phyloP scores from a whole-genome alignment of 2,888 invertebrate species.

The Alsophila aescularia region DNA sequence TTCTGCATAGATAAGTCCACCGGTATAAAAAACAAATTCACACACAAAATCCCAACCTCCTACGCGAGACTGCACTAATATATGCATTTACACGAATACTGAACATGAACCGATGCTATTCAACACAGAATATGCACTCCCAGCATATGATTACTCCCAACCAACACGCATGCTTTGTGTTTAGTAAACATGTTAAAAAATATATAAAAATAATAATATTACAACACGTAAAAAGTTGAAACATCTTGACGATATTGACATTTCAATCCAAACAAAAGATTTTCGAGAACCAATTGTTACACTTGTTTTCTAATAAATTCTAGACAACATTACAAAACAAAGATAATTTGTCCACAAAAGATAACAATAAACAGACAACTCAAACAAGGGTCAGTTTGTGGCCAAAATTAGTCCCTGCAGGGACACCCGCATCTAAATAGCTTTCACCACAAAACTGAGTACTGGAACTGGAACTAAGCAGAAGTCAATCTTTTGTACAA shows the following conservation, averaged over 20 bases:
- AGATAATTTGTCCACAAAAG: conserved; percentile 25
- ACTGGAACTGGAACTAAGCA: conserved; percentile 55
- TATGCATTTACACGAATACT: conserved; percentile 66
- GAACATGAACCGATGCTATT: conserved; percentile 39
- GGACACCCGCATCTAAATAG: conserved; percentile 59
- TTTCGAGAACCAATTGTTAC: background rate
- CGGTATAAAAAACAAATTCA: too few relatives aligned
- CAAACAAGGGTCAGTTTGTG: conserved; percentile 44
- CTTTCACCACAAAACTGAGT: conserved; percentile 62
- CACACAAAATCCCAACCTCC: background rate
- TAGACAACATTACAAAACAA: conserved; percentile 16
- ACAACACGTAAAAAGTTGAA: too few relatives aligned
- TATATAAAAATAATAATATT: background rate
- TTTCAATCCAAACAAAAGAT: background rate
- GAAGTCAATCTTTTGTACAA: conserved; percentile 66
- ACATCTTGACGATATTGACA: too few relatives aligned
- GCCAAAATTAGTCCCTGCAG: conserved; percentile 47
- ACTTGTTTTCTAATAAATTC: conserved; percentile 3
- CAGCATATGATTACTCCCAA: conserved; percentile 31
- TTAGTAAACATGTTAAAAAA: background rate
- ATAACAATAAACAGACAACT: conserved; percentile 18
- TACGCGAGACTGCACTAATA: conserved; percentile 42
- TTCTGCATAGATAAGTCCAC: too few relatives aligned
- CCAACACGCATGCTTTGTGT: background rate
- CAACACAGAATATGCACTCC: conserved; percentile 57